Base-by-base conservation (phyloP, 2,888 invertebrate genomes). In the Dimorphilus gyrociliatus region DNA sequence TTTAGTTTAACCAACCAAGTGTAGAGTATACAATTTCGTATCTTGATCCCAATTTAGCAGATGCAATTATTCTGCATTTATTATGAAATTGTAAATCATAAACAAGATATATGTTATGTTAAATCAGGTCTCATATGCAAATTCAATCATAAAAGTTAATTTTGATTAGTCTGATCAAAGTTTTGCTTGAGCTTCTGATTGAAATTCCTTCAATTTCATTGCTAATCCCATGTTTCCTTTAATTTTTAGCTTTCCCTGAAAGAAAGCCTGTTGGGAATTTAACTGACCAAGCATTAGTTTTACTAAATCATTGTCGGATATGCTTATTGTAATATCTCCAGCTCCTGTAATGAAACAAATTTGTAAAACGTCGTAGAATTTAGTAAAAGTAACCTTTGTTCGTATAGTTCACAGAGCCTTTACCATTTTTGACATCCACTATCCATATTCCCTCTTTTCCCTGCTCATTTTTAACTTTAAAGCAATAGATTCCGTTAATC, bases 161-260 rank as follows among this genome's bases (percentile, higher is more conserved):
- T n/a, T n/a, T n/a, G n/a, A n/a, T n/a, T n/a, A n/a, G n/a, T n/a
- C n/a, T n/a, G 7, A 8, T 32, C 18, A 37, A 13, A 37, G 30
- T 27, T 37, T 37, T 4, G 38, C 19, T 16, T 24, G 25, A 17
- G 14, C 16, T 8, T 40, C 44, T 4, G 53, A 50, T 36, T 57
- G 51, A 16, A 60, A 42, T 21, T 58, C 55, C 33, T 53, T 52
- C 34, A 94, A 66, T 60, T 88, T 92, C 79, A 92, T 80, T 2
- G 92, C 92, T 25, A 90, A 66, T 0, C 84, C 88, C 79, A 92
- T 85, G 59, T 92, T 92, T 19, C 92, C 92, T 59, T 85, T 81
- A 36, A 94, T 77, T 66, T 90, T 92, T 41, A 71, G 51, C 64
- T 92, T 92, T 12, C 92, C 92, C 63, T 90, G 64, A 55, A 68